Conservation (phyloP, 2,113 vertebrate species). For the Cyanoliseus patagonus region DNA sequence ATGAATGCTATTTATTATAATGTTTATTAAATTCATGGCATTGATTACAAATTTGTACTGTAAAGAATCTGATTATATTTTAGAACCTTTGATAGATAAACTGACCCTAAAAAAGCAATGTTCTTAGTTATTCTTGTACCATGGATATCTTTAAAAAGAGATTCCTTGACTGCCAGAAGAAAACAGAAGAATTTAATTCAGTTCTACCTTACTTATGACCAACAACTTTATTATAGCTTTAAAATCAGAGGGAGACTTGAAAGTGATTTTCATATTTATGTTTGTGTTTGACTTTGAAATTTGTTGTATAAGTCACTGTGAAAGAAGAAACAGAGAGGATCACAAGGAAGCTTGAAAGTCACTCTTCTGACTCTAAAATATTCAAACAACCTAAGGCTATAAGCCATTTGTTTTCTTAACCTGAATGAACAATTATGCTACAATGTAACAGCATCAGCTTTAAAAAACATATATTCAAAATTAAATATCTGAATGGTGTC, state of each 20-base stretch:
- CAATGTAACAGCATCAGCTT: neutral
- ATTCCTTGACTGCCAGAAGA: neutral
- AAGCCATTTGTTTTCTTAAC: neutral
- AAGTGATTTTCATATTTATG: conserved; percentile 1
- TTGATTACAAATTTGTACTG: neutral
- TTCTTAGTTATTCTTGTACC: neutral
- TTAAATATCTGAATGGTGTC: neutral
- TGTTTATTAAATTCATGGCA: neutral
- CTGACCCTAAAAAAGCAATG: neutral
- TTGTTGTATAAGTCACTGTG: neutral
- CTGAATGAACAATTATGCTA: neutral
- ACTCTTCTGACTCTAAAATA: neutral
- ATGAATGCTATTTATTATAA: neutral
- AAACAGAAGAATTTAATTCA: neutral
- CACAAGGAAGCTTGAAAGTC: neutral
- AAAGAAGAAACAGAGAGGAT: neutral
- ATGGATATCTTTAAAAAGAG: neutral
- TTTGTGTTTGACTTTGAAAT: neutral
- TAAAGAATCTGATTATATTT: neutral
- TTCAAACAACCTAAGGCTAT: neutral
- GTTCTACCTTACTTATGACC: neutral
- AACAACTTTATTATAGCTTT: neutral
- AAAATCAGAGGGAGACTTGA: neutral
- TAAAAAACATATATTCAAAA: neutral
- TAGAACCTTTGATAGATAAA: neutral